Evolutionary conservation across 2,888 invertebrate genomes (phyloP).

Genomic region (Troides oblongomaculatus): DNA sequence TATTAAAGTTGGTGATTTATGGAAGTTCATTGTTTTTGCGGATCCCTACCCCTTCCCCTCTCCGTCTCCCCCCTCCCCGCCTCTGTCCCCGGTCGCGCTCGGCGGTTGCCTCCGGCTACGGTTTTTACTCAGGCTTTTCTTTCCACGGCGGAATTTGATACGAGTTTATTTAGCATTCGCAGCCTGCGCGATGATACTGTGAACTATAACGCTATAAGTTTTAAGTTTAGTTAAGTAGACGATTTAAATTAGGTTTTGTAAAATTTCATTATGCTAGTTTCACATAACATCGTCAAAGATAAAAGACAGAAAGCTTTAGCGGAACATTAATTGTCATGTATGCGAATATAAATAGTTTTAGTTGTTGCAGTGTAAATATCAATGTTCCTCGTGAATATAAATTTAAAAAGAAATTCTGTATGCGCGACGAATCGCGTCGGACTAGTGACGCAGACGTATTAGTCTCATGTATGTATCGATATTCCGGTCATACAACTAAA

Average conservation of each 20-base stretch:
- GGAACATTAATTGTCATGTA: too few relatives aligned
- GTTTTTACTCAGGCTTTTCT: conserved; percentile 32
- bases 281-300: too few relatives aligned
- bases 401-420: conserved; percentile 75
- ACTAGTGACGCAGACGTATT: conserved; percentile 44
- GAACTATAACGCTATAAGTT: too few relatives aligned
- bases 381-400: conserved; percentile 63
- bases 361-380: conserved; percentile 13
- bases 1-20: conserved; percentile 71
- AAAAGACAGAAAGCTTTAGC: too few relatives aligned
- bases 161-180: conserved; percentile 1
- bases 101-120: conserved; percentile 40
- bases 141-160: conserved; percentile 17
- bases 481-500: too few relatives aligned
- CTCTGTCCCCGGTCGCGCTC: conserved; percentile 17
- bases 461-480: too few relatives aligned
- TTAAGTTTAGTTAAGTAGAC: too few relatives aligned
- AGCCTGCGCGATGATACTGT: too few relatives aligned
- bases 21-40: conserved; percentile 65
- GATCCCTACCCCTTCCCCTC: not conserved
- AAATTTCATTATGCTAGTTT: too few relatives aligned
- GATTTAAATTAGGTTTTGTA: too few relatives aligned
- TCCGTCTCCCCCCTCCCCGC: not conserved
- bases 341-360: not conserved
- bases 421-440: conserved; percentile 62